phyloP scores from a whole-genome alignment of 1,140 invertebrate species.

The Cydia amplana region DNA sequence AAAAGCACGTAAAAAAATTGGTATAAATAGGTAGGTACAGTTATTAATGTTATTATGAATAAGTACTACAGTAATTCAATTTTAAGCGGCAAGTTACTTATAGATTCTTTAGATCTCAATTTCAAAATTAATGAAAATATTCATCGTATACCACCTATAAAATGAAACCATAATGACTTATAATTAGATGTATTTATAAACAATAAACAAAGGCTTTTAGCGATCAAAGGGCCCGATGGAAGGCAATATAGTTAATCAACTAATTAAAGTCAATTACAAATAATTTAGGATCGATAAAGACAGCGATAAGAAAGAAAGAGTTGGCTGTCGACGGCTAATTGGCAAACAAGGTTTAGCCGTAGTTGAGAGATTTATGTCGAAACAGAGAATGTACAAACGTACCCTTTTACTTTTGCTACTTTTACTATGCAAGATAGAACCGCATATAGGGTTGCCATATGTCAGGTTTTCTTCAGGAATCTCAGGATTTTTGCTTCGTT shows the following conservation, averaged over 20 bases:
- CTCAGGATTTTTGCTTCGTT: too few relatives aligned
- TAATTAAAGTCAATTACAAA: conserved; percentile 78
- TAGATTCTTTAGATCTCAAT: conserved; percentile 3
- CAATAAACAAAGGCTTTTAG: conserved; percentile 26
- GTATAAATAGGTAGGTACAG: too few relatives aligned
- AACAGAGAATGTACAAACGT: conserved; percentile 14
- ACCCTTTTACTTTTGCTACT: conserved; percentile 2
- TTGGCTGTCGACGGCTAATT: conserved; percentile 34
- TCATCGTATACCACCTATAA: neutral
- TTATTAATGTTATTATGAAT: neutral
- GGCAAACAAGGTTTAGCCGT: conserved; percentile 32
- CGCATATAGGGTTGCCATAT: too few relatives aligned
- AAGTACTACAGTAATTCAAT: neutral
- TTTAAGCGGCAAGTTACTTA: neutral
- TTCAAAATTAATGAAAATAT: conserved; percentile 4
- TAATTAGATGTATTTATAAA: conserved; percentile 30
- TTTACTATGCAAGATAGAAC: neutral
- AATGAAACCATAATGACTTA: conserved; percentile 2
- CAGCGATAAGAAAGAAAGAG: conserved; percentile 70
- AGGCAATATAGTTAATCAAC: conserved; percentile 75
- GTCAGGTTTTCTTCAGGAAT: too few relatives aligned
- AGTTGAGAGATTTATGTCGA: conserved; percentile 23
- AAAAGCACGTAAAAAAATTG: too few relatives aligned
- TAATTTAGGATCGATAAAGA: conserved; percentile 71
- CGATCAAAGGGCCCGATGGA: conserved; percentile 64